Conservation (phyloP, 2,888 invertebrate species). For the Rhodophaea formosa region DNA sequence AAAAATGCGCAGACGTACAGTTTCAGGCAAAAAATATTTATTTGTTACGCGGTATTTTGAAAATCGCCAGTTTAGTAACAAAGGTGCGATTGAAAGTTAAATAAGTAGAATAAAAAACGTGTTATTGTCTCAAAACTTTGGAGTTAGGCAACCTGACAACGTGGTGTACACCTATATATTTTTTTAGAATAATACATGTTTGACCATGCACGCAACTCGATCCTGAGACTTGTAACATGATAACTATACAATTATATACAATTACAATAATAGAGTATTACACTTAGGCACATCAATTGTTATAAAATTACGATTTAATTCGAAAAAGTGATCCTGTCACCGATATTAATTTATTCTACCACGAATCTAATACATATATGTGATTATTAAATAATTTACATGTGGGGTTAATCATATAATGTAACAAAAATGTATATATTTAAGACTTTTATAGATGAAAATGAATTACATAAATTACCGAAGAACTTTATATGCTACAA, state of each 20-base stretch:
- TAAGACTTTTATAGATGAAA: conserved; percentile 36
- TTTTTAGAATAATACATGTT: conserved; percentile 17
- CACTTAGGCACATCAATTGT: conserved; percentile 83
- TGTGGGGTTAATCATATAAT: conserved; percentile 44
- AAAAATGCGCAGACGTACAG: conserved; percentile 13
- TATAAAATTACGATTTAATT: conserved; percentile 79
- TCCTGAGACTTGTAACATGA: conserved; percentile 50
- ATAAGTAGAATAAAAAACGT: conserved; percentile 20
- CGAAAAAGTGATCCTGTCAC: conserved; percentile 71
- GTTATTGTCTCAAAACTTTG: conserved; percentile 13
- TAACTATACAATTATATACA: conserved; percentile 63
- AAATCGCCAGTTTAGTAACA: neutral
- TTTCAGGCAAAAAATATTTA: conserved; percentile 1
- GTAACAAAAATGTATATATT: conserved; percentile 26
- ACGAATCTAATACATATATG: conserved; percentile 63
- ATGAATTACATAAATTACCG: conserved; percentile 36
- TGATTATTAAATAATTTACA: conserved; percentile 50
- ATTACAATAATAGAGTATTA: conserved; percentile 72
- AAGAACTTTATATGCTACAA: conserved; percentile 56
- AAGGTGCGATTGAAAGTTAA: conserved; percentile 7
- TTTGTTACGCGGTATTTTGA: neutral
- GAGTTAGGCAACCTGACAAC: conserved; percentile 2
- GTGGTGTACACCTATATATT: neutral
- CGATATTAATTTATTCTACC: conserved; percentile 62
- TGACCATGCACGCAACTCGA: conserved; percentile 36